Percentiles rank a stretch among this genome's conserved stretches.
Evolutionary conservation across 2,113 vertebrate genomes (phyloP).

Genomic region (Numida meleagris): DNA sequence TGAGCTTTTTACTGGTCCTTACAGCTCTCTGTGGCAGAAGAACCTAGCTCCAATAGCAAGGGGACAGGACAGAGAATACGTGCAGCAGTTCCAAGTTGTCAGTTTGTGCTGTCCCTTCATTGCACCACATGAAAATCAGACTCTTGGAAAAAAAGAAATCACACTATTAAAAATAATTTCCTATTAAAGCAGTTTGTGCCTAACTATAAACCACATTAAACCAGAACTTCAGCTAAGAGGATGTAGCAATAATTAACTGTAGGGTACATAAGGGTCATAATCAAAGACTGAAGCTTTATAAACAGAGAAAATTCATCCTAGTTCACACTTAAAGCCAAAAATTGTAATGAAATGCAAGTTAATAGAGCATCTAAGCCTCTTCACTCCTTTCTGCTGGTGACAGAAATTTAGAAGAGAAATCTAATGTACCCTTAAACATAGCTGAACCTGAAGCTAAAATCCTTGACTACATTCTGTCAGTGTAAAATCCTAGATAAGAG

Average conservation of each 20-base stretch:
- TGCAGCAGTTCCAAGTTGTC: neutral
- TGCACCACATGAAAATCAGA: neutral
- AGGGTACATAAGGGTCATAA: neutral
- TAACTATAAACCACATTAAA: neutral
- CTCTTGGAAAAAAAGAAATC: neutral
- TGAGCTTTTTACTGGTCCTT: neutral
- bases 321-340: neutral
- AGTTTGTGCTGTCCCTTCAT: neutral
- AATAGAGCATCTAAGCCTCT: neutral
- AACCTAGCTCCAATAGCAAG: neutral
- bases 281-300: neutral
- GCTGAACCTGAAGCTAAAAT: neutral
- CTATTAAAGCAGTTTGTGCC: neutral
- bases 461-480: neutral
- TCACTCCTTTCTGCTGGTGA: neutral
- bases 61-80: accelerated
- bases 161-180: neutral
- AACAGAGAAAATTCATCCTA: neutral
- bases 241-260: neutral
- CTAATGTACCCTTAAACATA: neutral
- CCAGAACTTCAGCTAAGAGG: neutral
- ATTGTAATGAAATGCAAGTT: neutral
- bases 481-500: neutral
- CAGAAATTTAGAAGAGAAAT: neutral
- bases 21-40: neutral